Evolutionary conservation across 1,140 invertebrate genomes (phyloP).

Genomic region (Cotesia glomerata): DNA sequence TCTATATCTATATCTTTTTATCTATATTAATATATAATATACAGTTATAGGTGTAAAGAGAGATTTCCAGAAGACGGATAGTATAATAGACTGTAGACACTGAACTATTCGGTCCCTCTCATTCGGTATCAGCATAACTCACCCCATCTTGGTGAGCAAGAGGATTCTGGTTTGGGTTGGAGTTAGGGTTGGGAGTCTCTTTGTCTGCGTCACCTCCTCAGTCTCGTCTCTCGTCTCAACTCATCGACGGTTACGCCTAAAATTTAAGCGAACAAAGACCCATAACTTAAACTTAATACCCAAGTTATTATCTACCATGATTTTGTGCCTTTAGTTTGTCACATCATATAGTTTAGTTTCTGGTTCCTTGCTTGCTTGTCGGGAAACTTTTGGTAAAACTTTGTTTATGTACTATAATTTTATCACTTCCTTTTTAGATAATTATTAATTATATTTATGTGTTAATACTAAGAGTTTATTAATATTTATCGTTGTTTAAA

Average conservation of each 20-base stretch:
- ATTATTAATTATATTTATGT: too few species aligned
- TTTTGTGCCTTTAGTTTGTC: conserved; percentile 15
- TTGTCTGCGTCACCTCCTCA: background rate
- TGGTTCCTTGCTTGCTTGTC: too few species aligned
- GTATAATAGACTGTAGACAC: too few species aligned
- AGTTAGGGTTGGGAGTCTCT: background rate
- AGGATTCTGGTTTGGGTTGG: too few species aligned
- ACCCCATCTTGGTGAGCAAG: background rate
- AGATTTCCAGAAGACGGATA: too few species aligned
- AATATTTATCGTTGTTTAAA: too few species aligned
- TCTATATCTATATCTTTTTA: background rate
- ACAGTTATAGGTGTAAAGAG: background rate
- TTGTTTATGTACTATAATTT: too few species aligned
- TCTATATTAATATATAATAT: background rate
- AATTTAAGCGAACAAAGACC: conserved; percentile 22
- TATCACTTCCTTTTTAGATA: too few species aligned
- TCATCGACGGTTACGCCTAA: conserved; percentile 16
- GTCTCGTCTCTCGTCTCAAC: background rate
- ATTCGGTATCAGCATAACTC: conserved; percentile 34
- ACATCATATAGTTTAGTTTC: too few species aligned
- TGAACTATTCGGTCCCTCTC: conserved; percentile 20
- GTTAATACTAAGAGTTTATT: too few species aligned
- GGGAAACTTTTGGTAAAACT: too few species aligned
- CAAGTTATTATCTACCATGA: conserved; percentile 26
- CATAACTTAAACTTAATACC: conserved; percentile 27